Percentiles rank a stretch among this genome's conserved stretches.
Conservation (phyloP, 2,888 invertebrate genomes). For the Catocala sponsa region DNA sequence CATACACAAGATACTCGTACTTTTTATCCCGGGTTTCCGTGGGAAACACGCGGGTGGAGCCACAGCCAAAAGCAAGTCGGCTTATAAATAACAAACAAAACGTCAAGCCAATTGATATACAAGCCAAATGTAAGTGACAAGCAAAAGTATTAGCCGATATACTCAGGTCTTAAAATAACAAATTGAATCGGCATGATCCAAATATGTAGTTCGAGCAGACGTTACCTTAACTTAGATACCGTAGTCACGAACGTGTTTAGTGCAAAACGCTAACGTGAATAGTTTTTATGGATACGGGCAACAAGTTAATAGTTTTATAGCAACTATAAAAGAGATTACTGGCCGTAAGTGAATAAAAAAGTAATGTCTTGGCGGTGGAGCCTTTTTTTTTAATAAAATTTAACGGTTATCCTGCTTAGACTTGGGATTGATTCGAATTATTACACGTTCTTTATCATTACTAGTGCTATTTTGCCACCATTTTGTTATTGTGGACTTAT, state of each 20-base stretch:
- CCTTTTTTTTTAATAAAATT: slow-evolving; percentile 1
- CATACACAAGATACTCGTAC: too few species aligned
- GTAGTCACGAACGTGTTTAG: slow-evolving; percentile 24
- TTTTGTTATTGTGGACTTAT: too few species aligned
- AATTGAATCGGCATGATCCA: slow-evolving; percentile 7
- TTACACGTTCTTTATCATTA: too few species aligned
- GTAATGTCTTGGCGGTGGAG: slow-evolving; percentile 13
- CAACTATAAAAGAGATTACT: slow-evolving; percentile 30
- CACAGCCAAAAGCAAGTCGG: too few species aligned
- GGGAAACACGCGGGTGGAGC: too few species aligned
- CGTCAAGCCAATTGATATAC: too few species aligned
- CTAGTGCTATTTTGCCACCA: too few species aligned
- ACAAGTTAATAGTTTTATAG: slow-evolving; percentile 41
- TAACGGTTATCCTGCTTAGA: background rate
- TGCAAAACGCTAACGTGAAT: slow-evolving; percentile 24
- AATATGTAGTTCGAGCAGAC: slow-evolving; percentile 1
- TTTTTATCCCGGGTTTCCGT: too few species aligned
- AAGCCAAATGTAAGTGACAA: too few species aligned
- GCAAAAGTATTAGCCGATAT: too few species aligned
- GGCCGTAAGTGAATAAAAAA: slow-evolving; percentile 19
- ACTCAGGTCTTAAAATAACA: background rate
- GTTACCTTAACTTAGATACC: slow-evolving; percentile 6
- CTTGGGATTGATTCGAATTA: background rate
- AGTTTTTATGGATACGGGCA: slow-evolving; percentile 26
- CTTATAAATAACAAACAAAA: too few species aligned